Base-by-base conservation (phyloP, 2,888 invertebrate species). In the Globia sparganii region DNA sequence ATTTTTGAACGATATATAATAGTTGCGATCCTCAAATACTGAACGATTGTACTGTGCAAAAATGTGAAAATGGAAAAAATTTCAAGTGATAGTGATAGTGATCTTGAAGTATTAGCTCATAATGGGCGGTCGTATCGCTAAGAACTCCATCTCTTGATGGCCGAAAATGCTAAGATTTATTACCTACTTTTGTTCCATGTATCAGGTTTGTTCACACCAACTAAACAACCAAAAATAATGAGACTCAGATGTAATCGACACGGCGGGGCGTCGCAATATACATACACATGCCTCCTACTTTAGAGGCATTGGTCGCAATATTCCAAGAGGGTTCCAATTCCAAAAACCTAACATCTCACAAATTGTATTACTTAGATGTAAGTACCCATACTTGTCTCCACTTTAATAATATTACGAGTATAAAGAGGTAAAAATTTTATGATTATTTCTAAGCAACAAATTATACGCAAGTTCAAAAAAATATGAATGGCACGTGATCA, bases 271-370 rank as follows among this genome's bases (percentile, higher is more conserved):
- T 67, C 61, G 40, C 25, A 34, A 31, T 31, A 53, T 4, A 66
- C 21, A 74, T 6, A 61, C n/a, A 66, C 21, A 34, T 4, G 9
- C 53, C 82, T 67, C 53, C 82, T 67, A 76, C 53, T 81, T 79
- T 40, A 62, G 62, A 79, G 53, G 82, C 61, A 76, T 79, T 82
- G 65, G 37, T 70, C 31, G 37, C 31, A 58, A 61, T 62, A 61
- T 43, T 66, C 66, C 61, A 62, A 56, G 56, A 61, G 64, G 18
- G 13, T 69, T 15, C 21, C 28, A 56, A 43, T 72, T 15, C 21
- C 28, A 61, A 56, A 59, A 28, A 64, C 66, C 15, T 40, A 34
- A 49, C 1, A 31, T 68, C 21, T 73, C 18, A 80, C 18, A 78
- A 58, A 59, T 49, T 72, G 59, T 56, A 58, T n/a, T 40, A 34